Evolutionary conservation across 1,140 invertebrate genomes (phyloP), one percentile per base, ranked within the genome.

Genomic region (Leguminivora glycinivorella): DNA sequence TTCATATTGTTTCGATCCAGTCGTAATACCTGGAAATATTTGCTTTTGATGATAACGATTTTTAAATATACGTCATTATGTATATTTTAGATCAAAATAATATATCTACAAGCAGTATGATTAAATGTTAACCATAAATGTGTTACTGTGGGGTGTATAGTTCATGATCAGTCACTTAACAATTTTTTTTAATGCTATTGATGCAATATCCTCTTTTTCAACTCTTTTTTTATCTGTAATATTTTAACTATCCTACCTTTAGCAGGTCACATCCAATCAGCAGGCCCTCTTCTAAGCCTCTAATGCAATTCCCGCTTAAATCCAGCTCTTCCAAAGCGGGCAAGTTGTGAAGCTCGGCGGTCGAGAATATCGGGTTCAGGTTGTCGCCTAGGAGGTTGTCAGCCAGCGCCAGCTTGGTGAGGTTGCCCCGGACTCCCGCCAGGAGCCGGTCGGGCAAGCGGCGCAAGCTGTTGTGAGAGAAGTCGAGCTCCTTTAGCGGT

Each of bases 281-380:
- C 34, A 98, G 94, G 0, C 96, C 96, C 79, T 97, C 96, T 80
- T 98, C 97, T 17, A 98, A 92, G 0, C 95, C 95, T 74, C 94
- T 94, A 38, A 98, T 95, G 56, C 93, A 93, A 80, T 98, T 98
- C 14, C 94, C 94, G 24, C 94, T 95, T 5, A 98, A 91, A 88
- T 98, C 96, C 25, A 98, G 83, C 3, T 95, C 83, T 73, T 94
- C 93, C n/a, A 98, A 84, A 71, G 95, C 93, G 1, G 92, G 92
- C 67, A 97, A 84, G n/a, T 95, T 94, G 71, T 96, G 96, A 70
- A 98, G 95, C 83, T 98, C 97, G 22, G 94, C 95, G 10, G 95
- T 96, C 1, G 96, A 96, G 83, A 98, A 98, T 72, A 98, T 97
- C 0, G 97, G 97, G 88, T 98, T 98, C 0, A 98, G 90, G 77